These are phyloP conservation scores for Callosobruchus maculatus DNA, from an alignment of 2,888 invertebrate species.

Conservation along the genomic window DNA sequence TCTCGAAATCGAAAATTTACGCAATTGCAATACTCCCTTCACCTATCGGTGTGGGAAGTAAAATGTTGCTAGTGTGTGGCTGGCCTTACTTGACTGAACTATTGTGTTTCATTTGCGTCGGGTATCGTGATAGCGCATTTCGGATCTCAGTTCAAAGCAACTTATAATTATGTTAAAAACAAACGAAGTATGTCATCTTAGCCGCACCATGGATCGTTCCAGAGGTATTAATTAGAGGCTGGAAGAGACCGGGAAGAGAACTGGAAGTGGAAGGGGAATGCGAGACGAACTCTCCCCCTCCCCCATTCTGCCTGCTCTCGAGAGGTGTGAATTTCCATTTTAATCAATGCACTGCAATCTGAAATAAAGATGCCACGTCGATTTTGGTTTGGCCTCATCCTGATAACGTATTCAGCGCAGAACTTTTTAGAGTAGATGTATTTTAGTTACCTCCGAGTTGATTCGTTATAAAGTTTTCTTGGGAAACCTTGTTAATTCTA, in stretches of 20 bases:
- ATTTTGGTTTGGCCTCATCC: slow-evolving; percentile 26
- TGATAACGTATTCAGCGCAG: slow-evolving; percentile 29
- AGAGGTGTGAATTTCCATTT: slow-evolving; percentile 34
- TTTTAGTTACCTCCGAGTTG: slow-evolving; percentile 30
- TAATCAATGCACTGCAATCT: slow-evolving; percentile 35
- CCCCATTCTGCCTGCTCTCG: slow-evolving; percentile 18
- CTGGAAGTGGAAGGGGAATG: slow-evolving; percentile 25
- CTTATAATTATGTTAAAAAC: background rate
- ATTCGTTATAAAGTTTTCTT: slow-evolving; percentile 34
- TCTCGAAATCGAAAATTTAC: no score
- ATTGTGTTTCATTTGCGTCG: no score
- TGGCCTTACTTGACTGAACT: no score
- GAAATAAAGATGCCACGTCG: slow-evolving; percentile 34
- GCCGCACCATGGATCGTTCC: slow-evolving; percentile 4
- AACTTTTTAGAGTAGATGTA: slow-evolving; percentile 30
- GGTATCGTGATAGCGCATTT: background rate
- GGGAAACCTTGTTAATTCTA: slow-evolving; percentile 16
- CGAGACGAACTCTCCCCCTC: background rate
- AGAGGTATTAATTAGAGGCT: slow-evolving; percentile 34
- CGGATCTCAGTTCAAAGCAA: background rate
- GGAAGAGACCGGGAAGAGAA: slow-evolving; percentile 27
- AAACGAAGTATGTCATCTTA: background rate
- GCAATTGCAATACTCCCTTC: no score
- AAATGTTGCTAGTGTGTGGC: no score
- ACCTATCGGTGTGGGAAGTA: no score